Conservation (phyloP, 1,140 invertebrate species). For the Pygmarrhopalites habei region DNA sequence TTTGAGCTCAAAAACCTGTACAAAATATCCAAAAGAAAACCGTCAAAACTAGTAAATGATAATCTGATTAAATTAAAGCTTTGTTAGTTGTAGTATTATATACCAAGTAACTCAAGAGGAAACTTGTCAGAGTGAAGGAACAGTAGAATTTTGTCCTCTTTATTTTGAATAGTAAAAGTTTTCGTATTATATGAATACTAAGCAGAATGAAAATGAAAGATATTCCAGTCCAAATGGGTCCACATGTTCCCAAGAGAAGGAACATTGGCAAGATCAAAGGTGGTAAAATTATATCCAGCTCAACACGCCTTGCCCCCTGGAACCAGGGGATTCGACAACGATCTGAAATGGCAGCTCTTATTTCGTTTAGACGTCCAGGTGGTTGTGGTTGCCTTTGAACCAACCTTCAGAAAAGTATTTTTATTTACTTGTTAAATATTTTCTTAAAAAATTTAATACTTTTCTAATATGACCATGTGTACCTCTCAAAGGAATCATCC, state of each 20-base stretch:
- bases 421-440: background rate
- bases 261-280: constrained; percentile 55
- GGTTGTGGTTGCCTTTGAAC: constrained; percentile 17
- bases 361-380: constrained; percentile 5
- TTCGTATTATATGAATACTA: constrained; percentile 54
- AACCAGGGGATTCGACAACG: constrained; percentile 51
- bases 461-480: background rate
- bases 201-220: constrained; percentile 56
- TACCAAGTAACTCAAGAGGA: constrained; percentile 49
- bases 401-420: constrained; percentile 6
- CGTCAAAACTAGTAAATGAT: constrained; percentile 5
- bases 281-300: constrained; percentile 55
- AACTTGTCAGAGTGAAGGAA: constrained; percentile 43
- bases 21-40: too few relatives aligned
- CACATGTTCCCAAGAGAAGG: constrained; percentile 53
- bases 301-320: constrained; percentile 50
- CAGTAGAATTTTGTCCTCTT: constrained; percentile 16
- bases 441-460: background rate
- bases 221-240: constrained; percentile 51
- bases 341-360: constrained; percentile 44
- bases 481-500: constrained; percentile 45
- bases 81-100: constrained; percentile 41
- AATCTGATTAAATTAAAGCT: constrained; percentile 43
- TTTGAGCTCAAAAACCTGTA: constrained; percentile 20
- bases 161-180: background rate